Base-by-base conservation (phyloP, 2,888 invertebrate species). In the Azorinus chamasolen region DNA sequence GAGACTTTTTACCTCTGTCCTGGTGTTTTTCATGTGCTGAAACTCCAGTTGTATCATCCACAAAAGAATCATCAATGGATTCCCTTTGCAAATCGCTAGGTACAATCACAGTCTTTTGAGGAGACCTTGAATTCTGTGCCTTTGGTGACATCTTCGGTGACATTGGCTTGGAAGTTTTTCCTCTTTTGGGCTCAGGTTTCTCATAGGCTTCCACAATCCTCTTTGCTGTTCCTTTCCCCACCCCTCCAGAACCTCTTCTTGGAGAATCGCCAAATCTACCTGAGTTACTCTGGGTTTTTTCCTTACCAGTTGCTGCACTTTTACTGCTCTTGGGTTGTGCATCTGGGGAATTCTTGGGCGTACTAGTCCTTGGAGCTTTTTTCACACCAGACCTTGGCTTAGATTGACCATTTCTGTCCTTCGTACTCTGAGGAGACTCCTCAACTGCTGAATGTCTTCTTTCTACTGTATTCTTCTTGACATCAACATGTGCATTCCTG, bases 341-440 rank as follows among this genome's bases (percentile, higher is more conserved):
- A 43, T 61, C 57, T 18, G 80, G 77, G 12, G 77, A 81, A 27
- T 69, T 62, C 25, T 74, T 81, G 12, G 80, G 80, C n/a, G 80
- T 81, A 45, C 80, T 81, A 20, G 80, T 81, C 53, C 59, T 74
- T 20, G 80, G 80, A 12, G 68, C 77, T 41, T 50, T 61, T 10
- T 39, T 22, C n/a, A 16, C 63, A 18, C 68, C 50, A 27, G 27
- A 37, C 25, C 55, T 48, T 57, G 27, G n/a, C 16, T 43, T 62
- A 48, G 43, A 50, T 37, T 32, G 45, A 22, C 53, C 43, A 41
- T 43, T n/a, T n/a, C 43, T 39, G n/a, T 57, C 45, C 54, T n/a
- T 2, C 12, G 45, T 20, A 22, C 39, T 39, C 25, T 37, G 41
- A 61, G 41, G 55, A 8, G 58, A 46, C 18, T 72, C 54, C 53